phyloP scores from a whole-genome alignment of 2,888 invertebrate species.

The Flabesymbios commensalis region DNA sequence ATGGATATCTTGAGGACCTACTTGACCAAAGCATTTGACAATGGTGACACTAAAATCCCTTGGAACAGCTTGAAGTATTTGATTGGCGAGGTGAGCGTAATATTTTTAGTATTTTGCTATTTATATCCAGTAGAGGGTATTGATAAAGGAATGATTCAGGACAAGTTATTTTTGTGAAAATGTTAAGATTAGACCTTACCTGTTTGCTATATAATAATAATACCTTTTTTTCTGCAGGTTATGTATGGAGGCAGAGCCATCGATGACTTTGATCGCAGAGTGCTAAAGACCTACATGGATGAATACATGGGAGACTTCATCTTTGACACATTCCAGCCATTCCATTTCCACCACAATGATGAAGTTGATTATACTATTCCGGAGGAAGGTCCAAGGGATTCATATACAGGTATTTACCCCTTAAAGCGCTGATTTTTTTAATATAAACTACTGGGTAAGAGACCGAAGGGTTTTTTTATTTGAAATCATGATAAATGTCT shows the following conservation, averaged over 20 bases:
- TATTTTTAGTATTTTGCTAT: not conserved
- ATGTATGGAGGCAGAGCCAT: slow-evolving; percentile 95
- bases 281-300: slow-evolving; percentile 86
- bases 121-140: not conserved
- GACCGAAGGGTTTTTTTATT: no score
- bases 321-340: slow-evolving; percentile 87
- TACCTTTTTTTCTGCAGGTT: no score
- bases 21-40: slow-evolving; percentile 71
- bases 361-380: slow-evolving; percentile 81
- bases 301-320: slow-evolving; percentile 94
- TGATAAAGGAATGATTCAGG: not conserved
- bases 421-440: no score
- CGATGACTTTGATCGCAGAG: slow-evolving; percentile 86
- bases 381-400: slow-evolving; percentile 56
- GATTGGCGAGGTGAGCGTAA: slow-evolving; percentile 83
- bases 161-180: not conserved
- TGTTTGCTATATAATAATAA: no score
- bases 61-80: slow-evolving; percentile 91
- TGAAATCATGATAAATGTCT: no score
- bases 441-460: no score
- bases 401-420: slow-evolving; percentile 58
- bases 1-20: slow-evolving; percentile 84
- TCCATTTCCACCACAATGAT: slow-evolving; percentile 81
- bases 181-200: no score
- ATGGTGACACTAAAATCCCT: slow-evolving; percentile 72